Evolutionary conservation across 2,113 vertebrate species (phyloP).

Genomic region (Rhea americana): DNA sequence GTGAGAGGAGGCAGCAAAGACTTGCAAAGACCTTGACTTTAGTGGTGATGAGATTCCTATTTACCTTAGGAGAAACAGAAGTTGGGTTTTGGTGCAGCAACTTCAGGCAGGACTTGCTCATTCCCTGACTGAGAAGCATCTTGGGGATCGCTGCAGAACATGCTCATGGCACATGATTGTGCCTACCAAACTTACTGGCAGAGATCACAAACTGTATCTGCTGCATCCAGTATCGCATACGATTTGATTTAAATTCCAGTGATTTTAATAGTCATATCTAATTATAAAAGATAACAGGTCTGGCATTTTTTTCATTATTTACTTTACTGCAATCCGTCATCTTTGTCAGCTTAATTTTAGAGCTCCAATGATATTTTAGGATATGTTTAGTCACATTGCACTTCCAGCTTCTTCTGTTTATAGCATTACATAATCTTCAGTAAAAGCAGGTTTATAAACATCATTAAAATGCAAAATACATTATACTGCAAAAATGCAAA

Average conservation of each 20-base stretch:
- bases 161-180: rapidly evolving
- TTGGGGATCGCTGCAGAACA: not conserved
- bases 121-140: not conserved
- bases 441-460: not conserved
- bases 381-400: not conserved
- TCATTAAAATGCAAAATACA: not conserved
- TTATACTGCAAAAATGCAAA: not conserved
- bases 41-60: not conserved
- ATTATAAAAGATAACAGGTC: not conserved
- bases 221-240: not conserved
- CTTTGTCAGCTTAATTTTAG: not conserved
- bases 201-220: not conserved
- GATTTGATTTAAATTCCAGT: not conserved
- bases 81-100: not conserved
- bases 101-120: not conserved
- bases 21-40: not conserved
- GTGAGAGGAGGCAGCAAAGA: not conserved
- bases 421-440: not conserved
- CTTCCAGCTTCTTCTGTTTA: not conserved
- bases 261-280: not conserved
- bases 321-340: not conserved
- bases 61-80: not conserved
- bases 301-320: not conserved
- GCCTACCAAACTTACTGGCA: not conserved
- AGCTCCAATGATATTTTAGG: not conserved